A percentile compares a stretch with the other conserved stretches of the same genome.
Evolutionary conservation across 2,113 vertebrate genomes (phyloP).

Genomic region (Strigops habroptila): DNA sequence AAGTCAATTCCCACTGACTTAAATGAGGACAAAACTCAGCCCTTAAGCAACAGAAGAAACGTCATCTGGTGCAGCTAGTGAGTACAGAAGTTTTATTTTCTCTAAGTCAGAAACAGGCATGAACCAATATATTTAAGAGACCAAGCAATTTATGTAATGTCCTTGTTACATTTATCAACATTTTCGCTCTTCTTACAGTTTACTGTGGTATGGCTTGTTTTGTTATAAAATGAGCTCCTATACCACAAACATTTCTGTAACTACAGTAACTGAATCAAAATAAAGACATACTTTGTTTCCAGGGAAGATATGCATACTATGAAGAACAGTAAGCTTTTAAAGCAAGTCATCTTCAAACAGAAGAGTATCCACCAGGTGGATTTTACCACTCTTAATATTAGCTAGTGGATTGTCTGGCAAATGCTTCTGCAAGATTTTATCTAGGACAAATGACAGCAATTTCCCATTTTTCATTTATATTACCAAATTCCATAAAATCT

Average conservation of each 20-base stretch:
- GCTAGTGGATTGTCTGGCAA: not conserved
- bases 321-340: not conserved
- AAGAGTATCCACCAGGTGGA: not conserved
- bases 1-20: not conserved
- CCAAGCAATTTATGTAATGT: not conserved
- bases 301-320: not conserved
- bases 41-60: not conserved
- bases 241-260: not conserved
- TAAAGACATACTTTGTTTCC: not conserved
- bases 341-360: not conserved
- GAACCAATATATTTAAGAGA: not conserved
- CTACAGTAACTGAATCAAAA: not conserved
- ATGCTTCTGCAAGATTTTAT: not conserved
- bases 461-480: conserved; percentile 4
- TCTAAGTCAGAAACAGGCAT: not conserved
- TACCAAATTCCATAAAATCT: not conserved
- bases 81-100: not conserved
- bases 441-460: not conserved
- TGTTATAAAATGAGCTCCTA: not conserved
- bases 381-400: not conserved
- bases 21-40: not conserved
- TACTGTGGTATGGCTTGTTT: not conserved
- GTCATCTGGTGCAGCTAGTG: not conserved
- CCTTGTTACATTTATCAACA: not conserved
- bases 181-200: not conserved